Conservation (phyloP, 2,797 vertebrate genomes). For the Hyperoplus immaculatus region DNA sequence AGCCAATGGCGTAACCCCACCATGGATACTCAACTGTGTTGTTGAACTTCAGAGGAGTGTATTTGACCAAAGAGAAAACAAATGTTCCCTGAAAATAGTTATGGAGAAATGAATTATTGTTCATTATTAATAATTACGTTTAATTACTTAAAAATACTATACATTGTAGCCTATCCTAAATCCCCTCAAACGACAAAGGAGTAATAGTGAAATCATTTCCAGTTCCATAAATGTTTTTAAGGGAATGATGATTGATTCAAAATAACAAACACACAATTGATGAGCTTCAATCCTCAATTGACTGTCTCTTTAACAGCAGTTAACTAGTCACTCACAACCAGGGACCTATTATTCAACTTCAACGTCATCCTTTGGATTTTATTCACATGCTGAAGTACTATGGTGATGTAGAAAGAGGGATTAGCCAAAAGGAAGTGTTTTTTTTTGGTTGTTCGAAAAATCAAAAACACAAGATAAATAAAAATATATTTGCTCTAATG, state of each 20-base stretch:
- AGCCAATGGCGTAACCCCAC: constrained; percentile 87
- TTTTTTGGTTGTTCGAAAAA: not conserved
- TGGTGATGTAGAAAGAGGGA: too few species aligned
- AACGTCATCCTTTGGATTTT: too few species aligned
- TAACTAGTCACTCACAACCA: not conserved
- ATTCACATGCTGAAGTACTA: not conserved
- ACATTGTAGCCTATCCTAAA: not conserved
- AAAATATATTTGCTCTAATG: not conserved
- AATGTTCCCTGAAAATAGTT: constrained; percentile 81
- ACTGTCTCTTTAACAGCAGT: not conserved
- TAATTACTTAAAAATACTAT: not conserved
- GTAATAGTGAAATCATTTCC: not conserved
- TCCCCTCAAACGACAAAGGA: not conserved
- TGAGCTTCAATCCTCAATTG: not conserved
- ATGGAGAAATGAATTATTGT: constrained; percentile 10
- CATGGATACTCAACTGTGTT: constrained; percentile 84
- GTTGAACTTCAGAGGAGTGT: constrained; percentile 87
- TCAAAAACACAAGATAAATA: not conserved
- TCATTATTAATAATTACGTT: not conserved
- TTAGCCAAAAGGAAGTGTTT: not conserved
- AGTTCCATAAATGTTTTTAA: not conserved
- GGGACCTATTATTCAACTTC: too few species aligned
- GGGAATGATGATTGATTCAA: not conserved
- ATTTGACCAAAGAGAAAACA: constrained; percentile 85
- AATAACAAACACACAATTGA: not conserved